phyloP scores from a whole-genome alignment of 1,140 invertebrate species.

The Idris sp. region DNA sequence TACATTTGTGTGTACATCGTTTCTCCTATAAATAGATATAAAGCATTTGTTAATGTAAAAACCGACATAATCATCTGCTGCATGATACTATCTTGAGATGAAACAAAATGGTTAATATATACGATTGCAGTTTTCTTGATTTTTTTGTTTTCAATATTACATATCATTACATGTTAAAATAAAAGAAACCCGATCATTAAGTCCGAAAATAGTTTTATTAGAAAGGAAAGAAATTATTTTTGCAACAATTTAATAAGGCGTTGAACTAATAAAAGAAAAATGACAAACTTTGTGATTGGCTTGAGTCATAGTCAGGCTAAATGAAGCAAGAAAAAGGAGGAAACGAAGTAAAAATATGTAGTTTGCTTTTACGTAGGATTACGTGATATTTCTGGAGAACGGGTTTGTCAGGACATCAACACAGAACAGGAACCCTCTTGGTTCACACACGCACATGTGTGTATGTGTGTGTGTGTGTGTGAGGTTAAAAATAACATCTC shows the following conservation, averaged over 20 bases:
- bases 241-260: constrained; percentile 8
- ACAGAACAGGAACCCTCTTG: constrained; percentile 46
- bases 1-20: too few species aligned
- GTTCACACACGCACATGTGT: constrained; percentile 38
- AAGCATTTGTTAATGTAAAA: too few species aligned
- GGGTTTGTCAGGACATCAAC: constrained; percentile 41
- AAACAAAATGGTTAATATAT: too few species aligned
- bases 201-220: not conserved
- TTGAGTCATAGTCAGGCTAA: not conserved
- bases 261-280: not conserved
- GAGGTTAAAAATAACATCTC: constrained; percentile 75
- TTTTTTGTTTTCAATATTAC: too few species aligned
- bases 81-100: too few species aligned
- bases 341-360: constrained; percentile 23
- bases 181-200: constrained; percentile 1
- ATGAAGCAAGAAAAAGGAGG: constrained; percentile 13
- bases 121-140: too few species aligned
- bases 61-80: too few species aligned
- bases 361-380: constrained; percentile 53
- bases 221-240: constrained; percentile 2
- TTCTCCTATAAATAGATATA: too few species aligned
- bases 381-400: constrained; percentile 57
- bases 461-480: constrained; percentile 25
- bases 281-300: constrained; percentile 10
- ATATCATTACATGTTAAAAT: too few species aligned